These are phyloP conservation scores for Cenopis cana DNA, from an alignment of 2,888 invertebrate genomes.

Conservation along the genomic window DNA sequence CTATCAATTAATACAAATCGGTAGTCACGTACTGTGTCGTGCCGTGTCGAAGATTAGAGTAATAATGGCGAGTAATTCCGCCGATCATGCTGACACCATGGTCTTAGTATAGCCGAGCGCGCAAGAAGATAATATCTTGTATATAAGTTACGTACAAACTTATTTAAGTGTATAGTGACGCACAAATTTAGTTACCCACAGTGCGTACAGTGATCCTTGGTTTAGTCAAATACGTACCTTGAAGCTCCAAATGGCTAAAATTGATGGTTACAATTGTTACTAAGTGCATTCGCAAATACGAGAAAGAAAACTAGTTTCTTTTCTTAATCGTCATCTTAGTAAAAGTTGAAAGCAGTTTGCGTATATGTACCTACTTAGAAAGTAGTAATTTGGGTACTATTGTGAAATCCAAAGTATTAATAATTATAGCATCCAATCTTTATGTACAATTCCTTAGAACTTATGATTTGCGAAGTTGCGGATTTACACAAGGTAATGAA, in stretches of 20 bases:
- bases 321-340: too few species aligned
- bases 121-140: neutral
- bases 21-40: slow-evolving; percentile 68
- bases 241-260: too few species aligned
- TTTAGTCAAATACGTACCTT: too few species aligned
- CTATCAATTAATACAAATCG: slow-evolving; percentile 82
- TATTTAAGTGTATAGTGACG: neutral
- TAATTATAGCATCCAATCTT: neutral
- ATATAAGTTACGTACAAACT: neutral
- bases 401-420: too few species aligned
- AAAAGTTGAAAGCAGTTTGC: too few species aligned
- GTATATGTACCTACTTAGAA: too few species aligned
- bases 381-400: too few species aligned
- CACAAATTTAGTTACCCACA: neutral
- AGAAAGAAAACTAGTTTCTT: too few species aligned
- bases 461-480: neutral
- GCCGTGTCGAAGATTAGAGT: slow-evolving; percentile 72
- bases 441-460: neutral
- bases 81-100: slow-evolving; percentile 64
- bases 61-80: slow-evolving; percentile 77
- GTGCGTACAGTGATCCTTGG: too few species aligned
- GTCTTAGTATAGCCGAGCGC: slow-evolving; percentile 29
- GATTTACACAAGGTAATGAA: slow-evolving; percentile 2
- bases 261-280: too few species aligned
- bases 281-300: too few species aligned